Base-by-base conservation (phyloP, 2,888 invertebrate genomes). In the Oxycera nigricornis region DNA sequence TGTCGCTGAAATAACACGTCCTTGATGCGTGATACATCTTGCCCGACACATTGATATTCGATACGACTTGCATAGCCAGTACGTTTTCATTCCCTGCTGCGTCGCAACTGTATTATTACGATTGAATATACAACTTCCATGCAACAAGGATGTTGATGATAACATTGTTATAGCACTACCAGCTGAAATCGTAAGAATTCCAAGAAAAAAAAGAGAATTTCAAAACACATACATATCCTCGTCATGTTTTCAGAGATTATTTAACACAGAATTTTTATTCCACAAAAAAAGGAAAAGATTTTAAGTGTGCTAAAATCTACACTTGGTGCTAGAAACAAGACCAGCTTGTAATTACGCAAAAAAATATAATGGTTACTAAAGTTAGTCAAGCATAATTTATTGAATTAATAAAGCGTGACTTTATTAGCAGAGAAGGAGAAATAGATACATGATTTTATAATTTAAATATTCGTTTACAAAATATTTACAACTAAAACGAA, bases 51-150 rank as follows among this genome's bases (percentile, higher is more conserved):
- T 85, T 76, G 84, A 85, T 75, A 86, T 84, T 30, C 86, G 82
- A 79, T 86, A 86, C 1, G 86, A 85, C 77, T 86, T 86, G 78
- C 86, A 86, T 62, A 86, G 81, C 86, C 86, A 86, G 77, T 86
- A 86, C 17, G 86, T 86, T 81, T 86, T 86, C 85, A 86, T 85
- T 76, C 86, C 86, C 80, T 86, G 85, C 77, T 85, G 86, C 30
- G 86, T 86, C 76, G 86, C 86, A 70, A 86, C 86, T 28, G 86
- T 86, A 80, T 86, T 86, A 79, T 86, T 86, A 52, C 86, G 83
- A 79, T 86, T 86, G 79, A 85, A 86, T 55, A 86, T 85, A 76
- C 86, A 86, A 77, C 82, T 84, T 73, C 85, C 85, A 78, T 86
- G 86, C 75, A 86, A 81, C 78, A 86, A 79, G 24, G 86, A 86